A percentile compares a stretch with the other conserved stretches of the same genome.
Evolutionary conservation across 2,888 invertebrate genomes (phyloP).

Genomic region (Crossocerus cetratus): DNA sequence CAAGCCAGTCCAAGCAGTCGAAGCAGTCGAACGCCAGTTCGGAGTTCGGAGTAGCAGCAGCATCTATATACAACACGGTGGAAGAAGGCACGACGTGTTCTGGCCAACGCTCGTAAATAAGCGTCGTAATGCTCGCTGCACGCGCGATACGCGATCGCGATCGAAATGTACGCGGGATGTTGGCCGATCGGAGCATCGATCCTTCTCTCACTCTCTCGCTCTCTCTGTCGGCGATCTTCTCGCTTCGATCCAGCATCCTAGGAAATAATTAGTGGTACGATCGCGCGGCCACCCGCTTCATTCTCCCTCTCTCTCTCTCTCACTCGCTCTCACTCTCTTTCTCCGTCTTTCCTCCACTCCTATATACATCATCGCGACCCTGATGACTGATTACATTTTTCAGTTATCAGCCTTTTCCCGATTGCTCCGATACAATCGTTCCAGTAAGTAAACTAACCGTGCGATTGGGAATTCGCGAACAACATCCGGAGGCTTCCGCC

Average conservation of each 20-base stretch:
- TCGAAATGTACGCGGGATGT: slow-evolving; percentile 27
- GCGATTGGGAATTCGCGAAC: no score
- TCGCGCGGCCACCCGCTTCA: not conserved
- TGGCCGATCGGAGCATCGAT: slow-evolving; percentile 17
- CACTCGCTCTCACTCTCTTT: not conserved
- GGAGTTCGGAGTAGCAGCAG: slow-evolving; percentile 1
- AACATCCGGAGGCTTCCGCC: no score
- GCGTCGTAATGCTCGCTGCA: slow-evolving; percentile 33
- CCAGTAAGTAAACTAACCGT: no score
- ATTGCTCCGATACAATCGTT: not conserved
- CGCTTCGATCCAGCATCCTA: slow-evolving; percentile 7
- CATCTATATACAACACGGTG: slow-evolving; percentile 28
- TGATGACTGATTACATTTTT: slow-evolving; percentile 43
- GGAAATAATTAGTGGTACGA: slow-evolving; percentile 12
- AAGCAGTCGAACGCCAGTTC: slow-evolving; percentile 25
- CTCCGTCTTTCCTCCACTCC: slow-evolving; percentile 8
- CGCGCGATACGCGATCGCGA: slow-evolving; percentile 27
- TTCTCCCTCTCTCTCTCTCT: not conserved
- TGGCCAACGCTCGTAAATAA: slow-evolving; percentile 45
- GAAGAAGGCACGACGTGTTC: slow-evolving; percentile 28
- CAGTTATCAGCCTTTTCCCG: not conserved
- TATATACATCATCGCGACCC: not conserved
- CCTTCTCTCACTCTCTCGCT: not conserved
- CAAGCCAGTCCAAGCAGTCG: slow-evolving; percentile 1
- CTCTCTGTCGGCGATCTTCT: not conserved